A percentile compares a stretch with the other conserved stretches of the same genome.
Conservation (phyloP, 2,888 invertebrate species). For the Heliconius sara region DNA sequence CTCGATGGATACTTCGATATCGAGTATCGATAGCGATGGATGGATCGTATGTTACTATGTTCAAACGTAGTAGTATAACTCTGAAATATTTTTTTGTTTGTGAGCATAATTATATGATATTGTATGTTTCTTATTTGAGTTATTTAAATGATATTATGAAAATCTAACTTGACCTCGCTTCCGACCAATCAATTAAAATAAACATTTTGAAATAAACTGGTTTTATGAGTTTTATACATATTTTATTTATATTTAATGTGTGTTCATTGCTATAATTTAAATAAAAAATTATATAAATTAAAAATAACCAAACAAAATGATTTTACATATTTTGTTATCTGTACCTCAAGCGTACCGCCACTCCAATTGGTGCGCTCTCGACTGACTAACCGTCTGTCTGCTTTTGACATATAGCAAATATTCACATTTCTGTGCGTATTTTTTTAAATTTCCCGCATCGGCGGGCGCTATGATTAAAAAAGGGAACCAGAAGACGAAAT, state of each 20-base stretch:
- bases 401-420: slow-evolving; percentile 47
- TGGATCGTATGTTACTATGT: not conserved
- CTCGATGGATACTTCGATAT: slow-evolving; percentile 17
- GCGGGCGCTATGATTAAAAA: slow-evolving; percentile 27
- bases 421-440: slow-evolving; percentile 37
- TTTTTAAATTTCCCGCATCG: slow-evolving; percentile 18
- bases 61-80: not conserved
- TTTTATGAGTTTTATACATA: no score
- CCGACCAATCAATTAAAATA: not conserved
- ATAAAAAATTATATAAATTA: not conserved
- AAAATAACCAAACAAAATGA: not conserved
- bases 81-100: not conserved
- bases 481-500: not conserved
- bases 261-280: not conserved
- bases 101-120: not conserved
- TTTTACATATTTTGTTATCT: slow-evolving; percentile 11
- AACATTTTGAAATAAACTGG: no score
- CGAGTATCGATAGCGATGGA: not conserved
- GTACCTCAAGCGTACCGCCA: slow-evolving; percentile 22
- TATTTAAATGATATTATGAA: not conserved
- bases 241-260: not conserved
- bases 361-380: slow-evolving; percentile 35
- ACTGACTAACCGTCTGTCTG: slow-evolving; percentile 44
- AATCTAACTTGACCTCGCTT: not conserved
- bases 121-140: no score